Conservation (phyloP, 2,888 invertebrate genomes). For the Zygothrica quintamaculata region DNA sequence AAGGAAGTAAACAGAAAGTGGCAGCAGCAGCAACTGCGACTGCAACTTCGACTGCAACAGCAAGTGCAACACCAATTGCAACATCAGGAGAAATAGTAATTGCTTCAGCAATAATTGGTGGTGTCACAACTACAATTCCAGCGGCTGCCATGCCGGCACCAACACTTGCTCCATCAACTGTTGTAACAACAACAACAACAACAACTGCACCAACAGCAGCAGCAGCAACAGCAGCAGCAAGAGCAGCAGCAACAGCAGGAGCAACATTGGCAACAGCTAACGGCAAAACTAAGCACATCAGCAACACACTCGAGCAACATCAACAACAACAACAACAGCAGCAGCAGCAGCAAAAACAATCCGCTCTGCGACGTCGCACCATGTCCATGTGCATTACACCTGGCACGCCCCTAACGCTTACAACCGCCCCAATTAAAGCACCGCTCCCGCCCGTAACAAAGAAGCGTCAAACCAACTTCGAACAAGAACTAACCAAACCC, state of each 20-base stretch:
- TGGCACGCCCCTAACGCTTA: constrained; percentile 18
- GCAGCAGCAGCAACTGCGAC: constrained; percentile 7
- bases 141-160: constrained; percentile 6
- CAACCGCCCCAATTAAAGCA: constrained; percentile 11
- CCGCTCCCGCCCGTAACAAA: constrained; percentile 60
- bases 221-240: constrained; percentile 17
- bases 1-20: constrained; percentile 33
- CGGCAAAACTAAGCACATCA: constrained; percentile 64
- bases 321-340: constrained; percentile 39
- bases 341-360: constrained; percentile 46
- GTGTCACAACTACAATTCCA: too few species aligned
- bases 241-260: constrained; percentile 9
- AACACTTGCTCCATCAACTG: constrained; percentile 19
- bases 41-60: constrained; percentile 22
- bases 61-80: constrained; percentile 21
- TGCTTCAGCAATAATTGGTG: too few species aligned
- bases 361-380: constrained; percentile 65
- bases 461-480: constrained; percentile 85
- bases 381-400: constrained; percentile 68
- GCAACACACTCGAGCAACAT: constrained; percentile 20
- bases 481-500: constrained; percentile 80
- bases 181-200: constrained; percentile 23
- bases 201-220: constrained; percentile 26
- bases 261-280: constrained; percentile 41
- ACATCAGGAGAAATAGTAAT: too few species aligned